Evolutionary conservation across 2,113 vertebrate species (phyloP), one percentile per base, ranked within the genome.

Genomic region (Myodes glareolus): DNA sequence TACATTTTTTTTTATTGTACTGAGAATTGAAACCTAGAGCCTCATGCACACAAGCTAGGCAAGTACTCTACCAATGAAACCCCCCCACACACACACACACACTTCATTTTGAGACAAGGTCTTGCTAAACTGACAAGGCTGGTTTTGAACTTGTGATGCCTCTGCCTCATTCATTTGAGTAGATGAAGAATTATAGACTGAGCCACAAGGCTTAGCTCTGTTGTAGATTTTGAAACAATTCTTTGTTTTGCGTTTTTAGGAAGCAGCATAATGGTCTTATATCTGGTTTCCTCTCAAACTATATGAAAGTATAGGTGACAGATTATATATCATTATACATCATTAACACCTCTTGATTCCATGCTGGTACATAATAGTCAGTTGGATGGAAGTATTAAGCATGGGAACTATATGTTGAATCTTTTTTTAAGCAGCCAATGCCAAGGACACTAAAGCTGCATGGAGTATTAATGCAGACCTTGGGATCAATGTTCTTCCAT

Each of bases 321-420:
- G 61, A 14, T 90, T 78, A 82, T 23, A 84, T 67, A 31, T 1
- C 19, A 14, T 90, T 78, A 82, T 23, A 84, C 61, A 31, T 1
- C 19, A 90, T 84, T 85, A 88, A 47, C 67, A 94, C 80, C 86
- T 87, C n/a, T 95, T 89, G n/a, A 17, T 55, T 42, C 72, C 12
- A 45, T 63, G 87, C 63, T 81, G 31, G 21, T 45, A 50, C 10
- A 23, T 21, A 89, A 78, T 3, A 19, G 63, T 23, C 2, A 19
- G 63, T 23, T 47, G 27, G 23, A 19, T 81, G 23, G 25, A 92
- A 94, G 55, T 88, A 88, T 55, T 87, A 70, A 82, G 80, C 12
- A 27, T 65, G 27, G 36, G 11, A 11, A 70, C 80, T 11, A 47
- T 7, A 4, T 31, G 21, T 3, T 63, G 70, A 78, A 23, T 1